These are phyloP conservation scores for Pithys albifrons DNA, from an alignment of 2,113 vertebrate species.

Conservation along the genomic window DNA sequence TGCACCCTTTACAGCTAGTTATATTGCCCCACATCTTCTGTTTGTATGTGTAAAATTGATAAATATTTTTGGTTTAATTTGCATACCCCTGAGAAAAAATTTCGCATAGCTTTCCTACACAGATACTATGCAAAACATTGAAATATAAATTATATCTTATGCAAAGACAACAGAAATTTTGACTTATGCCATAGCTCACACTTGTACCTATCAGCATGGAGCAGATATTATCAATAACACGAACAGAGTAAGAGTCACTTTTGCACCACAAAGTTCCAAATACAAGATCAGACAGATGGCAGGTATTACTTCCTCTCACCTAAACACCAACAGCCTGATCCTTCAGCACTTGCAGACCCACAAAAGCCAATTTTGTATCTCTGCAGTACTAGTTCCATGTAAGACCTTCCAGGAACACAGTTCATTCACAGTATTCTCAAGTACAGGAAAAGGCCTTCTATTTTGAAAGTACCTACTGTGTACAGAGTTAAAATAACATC, in stretches of 20 bases:
- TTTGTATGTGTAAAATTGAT: not conserved
- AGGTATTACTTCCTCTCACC: not conserved
- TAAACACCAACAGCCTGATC: not conserved
- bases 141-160: not conserved
- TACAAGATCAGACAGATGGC: not conserved
- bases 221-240: not conserved
- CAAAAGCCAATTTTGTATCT: not conserved
- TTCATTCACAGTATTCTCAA: not conserved
- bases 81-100: not conserved
- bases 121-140: not conserved
- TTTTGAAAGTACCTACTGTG: not conserved
- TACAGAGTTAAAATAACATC: not conserved
- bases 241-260: not conserved
- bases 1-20: not conserved
- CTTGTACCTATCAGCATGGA: not conserved
- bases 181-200: not conserved
- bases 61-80: not conserved
- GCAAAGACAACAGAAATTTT: not conserved
- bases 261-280: not conserved
- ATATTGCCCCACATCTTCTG: not conserved
- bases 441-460: not conserved
- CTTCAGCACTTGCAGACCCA: not conserved
- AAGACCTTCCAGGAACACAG: not conserved
- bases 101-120: not conserved
- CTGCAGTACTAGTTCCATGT: not conserved